These are phyloP conservation scores for Cyrtorhinus lividipennis DNA, from an alignment of 1,140 invertebrate genomes.

Conservation along the genomic window DNA sequence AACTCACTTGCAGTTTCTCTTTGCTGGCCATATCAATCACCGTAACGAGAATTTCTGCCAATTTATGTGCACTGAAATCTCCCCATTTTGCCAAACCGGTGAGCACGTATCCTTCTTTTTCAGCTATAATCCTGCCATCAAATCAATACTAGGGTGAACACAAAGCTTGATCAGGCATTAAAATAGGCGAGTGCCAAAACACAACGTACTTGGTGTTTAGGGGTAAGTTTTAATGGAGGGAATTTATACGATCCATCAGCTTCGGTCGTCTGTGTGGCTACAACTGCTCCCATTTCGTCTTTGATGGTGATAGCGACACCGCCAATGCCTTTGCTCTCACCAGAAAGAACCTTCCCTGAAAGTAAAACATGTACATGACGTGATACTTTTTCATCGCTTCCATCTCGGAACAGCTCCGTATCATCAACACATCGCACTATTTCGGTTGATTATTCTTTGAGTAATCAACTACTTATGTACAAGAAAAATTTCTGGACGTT, in stretches of 20 bases:
- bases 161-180: too few relatives aligned
- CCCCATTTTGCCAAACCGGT: constrained; percentile 44
- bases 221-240: constrained; percentile 52
- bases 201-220: constrained; percentile 40
- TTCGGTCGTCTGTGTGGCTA: constrained; percentile 35
- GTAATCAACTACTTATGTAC: too few relatives aligned
- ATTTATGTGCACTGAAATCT: constrained; percentile 68
- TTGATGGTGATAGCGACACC: constrained; percentile 46
- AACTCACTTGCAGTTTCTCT: constrained; percentile 46
- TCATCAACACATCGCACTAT: too few relatives aligned
- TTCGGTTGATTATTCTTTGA: too few relatives aligned
- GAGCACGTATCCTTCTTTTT: constrained; percentile 79
- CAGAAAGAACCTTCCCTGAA: constrained; percentile 21
- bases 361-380: too few relatives aligned
- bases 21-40: constrained; percentile 52
- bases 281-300: constrained; percentile 30
- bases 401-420: too few relatives aligned
- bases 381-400: too few relatives aligned
- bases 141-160: background rate
- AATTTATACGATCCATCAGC: constrained; percentile 59
- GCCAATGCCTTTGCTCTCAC: constrained; percentile 43
- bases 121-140: constrained; percentile 45
- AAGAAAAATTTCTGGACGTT: too few relatives aligned
- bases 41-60: constrained; percentile 74
- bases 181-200: background rate